Percentiles rank a stretch among this genome's conserved stretches.
Evolutionary conservation across 1,140 invertebrate species (phyloP).

Genomic region (Brachionus rubens): DNA sequence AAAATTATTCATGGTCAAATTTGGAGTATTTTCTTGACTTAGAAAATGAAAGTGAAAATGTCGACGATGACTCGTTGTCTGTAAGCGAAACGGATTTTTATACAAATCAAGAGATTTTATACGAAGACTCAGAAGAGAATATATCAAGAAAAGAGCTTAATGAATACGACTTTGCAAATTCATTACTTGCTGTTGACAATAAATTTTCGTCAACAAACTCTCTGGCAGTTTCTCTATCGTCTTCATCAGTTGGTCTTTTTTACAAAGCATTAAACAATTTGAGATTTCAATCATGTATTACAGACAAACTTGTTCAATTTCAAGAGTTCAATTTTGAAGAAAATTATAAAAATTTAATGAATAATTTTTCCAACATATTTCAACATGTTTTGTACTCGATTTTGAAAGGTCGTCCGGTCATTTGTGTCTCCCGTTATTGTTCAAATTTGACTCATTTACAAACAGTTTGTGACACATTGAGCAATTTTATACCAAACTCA

Average conservation of each 20-base stretch:
- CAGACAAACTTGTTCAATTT: constrained; percentile 32
- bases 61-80: constrained; percentile 5
- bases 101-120: neutral
- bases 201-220: constrained; percentile 6
- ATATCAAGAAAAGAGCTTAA: constrained; percentile 25
- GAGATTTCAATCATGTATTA: constrained; percentile 7
- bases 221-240: neutral
- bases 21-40: neutral
- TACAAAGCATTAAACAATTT: constrained; percentile 11
- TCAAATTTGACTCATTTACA: neutral
- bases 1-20: constrained; percentile 1
- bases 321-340: constrained; percentile 43
- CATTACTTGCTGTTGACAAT: neutral
- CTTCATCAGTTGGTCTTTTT: neutral
- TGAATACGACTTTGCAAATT: constrained; percentile 46
- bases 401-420: constrained; percentile 31
- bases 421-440: constrained; percentile 23
- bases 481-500: constrained; percentile 45
- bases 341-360: constrained; percentile 11
- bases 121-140: constrained; percentile 18
- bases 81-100: constrained; percentile 5
- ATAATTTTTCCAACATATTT: neutral
- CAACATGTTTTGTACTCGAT: constrained; percentile 38
- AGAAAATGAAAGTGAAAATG: neutral
- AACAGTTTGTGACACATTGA: neutral